phyloP scores from a whole-genome alignment of 2,113 vertebrate species.

The Cephalopholis sonnerati region DNA sequence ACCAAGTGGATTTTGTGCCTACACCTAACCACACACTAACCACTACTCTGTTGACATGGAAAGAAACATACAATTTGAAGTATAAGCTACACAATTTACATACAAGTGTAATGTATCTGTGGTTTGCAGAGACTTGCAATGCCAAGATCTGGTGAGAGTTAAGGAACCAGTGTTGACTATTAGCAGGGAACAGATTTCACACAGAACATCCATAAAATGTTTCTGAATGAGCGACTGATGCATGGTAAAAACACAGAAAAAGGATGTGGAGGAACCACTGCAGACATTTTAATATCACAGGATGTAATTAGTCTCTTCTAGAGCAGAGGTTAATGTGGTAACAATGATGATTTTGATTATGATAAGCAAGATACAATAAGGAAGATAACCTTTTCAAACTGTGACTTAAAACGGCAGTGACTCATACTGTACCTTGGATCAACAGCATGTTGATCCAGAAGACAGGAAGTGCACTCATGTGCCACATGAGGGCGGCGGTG shows the following conservation, averaged over 20 bases:
- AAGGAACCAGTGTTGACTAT: background rate
- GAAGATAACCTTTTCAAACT: background rate
- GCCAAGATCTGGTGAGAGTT: too few species aligned
- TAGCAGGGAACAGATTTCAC: too few species aligned
- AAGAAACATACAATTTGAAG: too few species aligned
- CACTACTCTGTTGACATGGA: too few species aligned
- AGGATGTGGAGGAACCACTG: background rate
- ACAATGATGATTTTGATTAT: background rate
- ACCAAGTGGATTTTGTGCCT: too few species aligned
- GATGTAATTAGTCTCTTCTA: conserved; percentile 3
- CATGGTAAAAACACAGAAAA: background rate
- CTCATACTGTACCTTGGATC: background rate
- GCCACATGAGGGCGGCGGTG: conserved; percentile 60
- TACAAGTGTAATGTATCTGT: too few species aligned
- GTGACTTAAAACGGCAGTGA: background rate
- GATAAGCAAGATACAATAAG: background rate
- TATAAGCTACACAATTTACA: too few species aligned
- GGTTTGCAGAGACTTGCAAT: too few species aligned
- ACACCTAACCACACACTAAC: too few species aligned
- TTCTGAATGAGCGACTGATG: conserved; percentile 2
- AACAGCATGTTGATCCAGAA: background rate
- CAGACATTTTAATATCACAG: conserved; percentile 6
- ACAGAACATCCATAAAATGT: background rate
- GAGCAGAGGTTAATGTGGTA: background rate
- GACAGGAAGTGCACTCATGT: background rate